Percentiles rank a stretch among this genome's conserved stretches.
These are phyloP conservation scores for Peromyscus melanophrys DNA, from an alignment of 2,797 vertebrate genomes.

Conservation along the genomic window DNA sequence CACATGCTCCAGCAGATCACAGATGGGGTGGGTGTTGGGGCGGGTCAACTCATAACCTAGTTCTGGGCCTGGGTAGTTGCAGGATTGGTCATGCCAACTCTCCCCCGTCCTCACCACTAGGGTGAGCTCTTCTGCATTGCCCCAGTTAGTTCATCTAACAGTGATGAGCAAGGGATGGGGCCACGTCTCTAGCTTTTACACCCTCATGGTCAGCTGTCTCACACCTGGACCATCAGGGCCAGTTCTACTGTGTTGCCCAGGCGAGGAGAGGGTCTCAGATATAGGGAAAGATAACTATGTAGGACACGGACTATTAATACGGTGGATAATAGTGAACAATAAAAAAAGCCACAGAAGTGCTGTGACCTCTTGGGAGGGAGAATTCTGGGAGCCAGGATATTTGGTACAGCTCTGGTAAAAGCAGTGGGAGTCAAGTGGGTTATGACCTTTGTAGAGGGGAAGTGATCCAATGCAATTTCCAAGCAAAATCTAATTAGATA, in stretches of 20 bases:
- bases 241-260: background rate
- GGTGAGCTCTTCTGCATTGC: background rate
- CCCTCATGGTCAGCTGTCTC: background rate
- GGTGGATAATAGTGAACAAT: background rate
- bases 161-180: background rate
- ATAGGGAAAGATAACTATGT: background rate
- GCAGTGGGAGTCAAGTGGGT: background rate
- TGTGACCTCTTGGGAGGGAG: background rate
- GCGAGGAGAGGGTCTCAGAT: background rate
- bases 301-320: background rate
- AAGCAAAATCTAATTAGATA: slow-evolving; percentile 56
- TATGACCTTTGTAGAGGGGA: background rate
- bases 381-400: background rate
- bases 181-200: no score
- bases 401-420: background rate
- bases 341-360: background rate
- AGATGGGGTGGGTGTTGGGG: background rate
- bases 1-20: background rate
- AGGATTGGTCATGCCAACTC: background rate
- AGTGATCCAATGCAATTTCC: background rate
- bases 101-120: accelerated
- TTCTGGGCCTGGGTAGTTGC: background rate
- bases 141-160: background rate
- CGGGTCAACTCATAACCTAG: background rate
- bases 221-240: background rate